Conservation (phyloP, 2,888 invertebrate species). For the Cephonodes hylas region DNA sequence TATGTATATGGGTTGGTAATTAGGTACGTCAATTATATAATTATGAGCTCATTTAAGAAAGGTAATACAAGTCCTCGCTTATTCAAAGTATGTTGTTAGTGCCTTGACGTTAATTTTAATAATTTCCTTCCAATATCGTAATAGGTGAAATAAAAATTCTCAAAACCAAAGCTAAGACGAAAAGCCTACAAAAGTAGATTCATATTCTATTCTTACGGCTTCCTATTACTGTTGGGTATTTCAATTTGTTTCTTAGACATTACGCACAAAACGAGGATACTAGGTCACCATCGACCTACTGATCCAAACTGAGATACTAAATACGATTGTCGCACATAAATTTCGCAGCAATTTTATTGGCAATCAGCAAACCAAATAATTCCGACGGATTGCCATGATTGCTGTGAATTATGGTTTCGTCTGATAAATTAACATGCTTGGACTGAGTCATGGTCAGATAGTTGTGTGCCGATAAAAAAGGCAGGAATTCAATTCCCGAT, state of each 20-base stretch:
- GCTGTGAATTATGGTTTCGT: neutral
- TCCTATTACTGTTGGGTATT: no score
- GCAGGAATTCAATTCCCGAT: no score
- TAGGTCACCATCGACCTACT: neutral
- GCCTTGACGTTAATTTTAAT: no score
- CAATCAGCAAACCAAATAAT: constrained; percentile 1
- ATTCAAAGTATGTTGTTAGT: no score
- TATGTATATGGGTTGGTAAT: no score
- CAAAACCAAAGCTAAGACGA: neutral
- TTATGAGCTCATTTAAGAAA: no score
- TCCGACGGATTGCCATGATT: neutral
- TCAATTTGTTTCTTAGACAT: neutral
- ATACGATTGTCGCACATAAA: neutral
- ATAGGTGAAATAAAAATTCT: neutral
- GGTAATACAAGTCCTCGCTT: no score
- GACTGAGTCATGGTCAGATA: neutral
- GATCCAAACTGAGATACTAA: neutral
- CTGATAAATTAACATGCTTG: neutral
- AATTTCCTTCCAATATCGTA: neutral
- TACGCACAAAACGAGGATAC: neutral
- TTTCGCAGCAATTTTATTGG: neutral
- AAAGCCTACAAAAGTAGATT: neutral
- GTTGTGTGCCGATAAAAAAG: no score
- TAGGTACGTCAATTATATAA: neutral
- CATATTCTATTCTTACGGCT: neutral